Conservation (phyloP, 2,888 invertebrate genomes). For the Aphodius granarius region DNA sequence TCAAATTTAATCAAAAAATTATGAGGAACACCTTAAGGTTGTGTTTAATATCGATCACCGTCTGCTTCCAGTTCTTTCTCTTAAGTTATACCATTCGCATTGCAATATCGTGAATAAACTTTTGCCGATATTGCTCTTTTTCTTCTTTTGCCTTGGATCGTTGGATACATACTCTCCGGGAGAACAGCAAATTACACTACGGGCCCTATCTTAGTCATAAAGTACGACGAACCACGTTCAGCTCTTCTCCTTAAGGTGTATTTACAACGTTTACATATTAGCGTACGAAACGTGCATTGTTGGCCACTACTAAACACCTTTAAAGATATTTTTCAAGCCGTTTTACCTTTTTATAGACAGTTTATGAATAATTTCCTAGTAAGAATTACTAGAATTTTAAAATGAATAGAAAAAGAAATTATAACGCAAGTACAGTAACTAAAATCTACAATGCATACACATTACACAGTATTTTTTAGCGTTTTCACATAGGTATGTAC, state of each 20-base stretch:
- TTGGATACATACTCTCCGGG: not conserved
- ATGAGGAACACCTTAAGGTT: conserved; percentile 44
- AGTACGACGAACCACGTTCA: conserved; percentile 39
- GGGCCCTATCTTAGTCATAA: conserved; percentile 39
- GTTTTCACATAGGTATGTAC: not conserved
- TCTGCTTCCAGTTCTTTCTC: not conserved
- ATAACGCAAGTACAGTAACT: no score
- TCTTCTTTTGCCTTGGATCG: not conserved
- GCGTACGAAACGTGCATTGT: conserved; percentile 6
- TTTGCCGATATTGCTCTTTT: not conserved
- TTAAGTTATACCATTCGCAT: not conserved
- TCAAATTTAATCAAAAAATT: conserved; percentile 55
- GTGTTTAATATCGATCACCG: not conserved
- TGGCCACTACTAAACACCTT: not conserved
- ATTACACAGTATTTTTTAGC: no score
- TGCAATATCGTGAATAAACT: not conserved
- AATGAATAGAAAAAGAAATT: no score
- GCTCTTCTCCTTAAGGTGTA: conserved; percentile 37
- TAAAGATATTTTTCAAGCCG: not conserved
- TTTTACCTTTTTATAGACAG: no score
- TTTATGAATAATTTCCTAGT: no score
- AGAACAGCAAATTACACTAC: conserved; percentile 31
- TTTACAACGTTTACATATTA: conserved; percentile 28
- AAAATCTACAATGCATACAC: no score
- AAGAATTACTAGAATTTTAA: no score